Conservation (phyloP, 2,797 vertebrate species). For the Sphenodon punctatus region DNA sequence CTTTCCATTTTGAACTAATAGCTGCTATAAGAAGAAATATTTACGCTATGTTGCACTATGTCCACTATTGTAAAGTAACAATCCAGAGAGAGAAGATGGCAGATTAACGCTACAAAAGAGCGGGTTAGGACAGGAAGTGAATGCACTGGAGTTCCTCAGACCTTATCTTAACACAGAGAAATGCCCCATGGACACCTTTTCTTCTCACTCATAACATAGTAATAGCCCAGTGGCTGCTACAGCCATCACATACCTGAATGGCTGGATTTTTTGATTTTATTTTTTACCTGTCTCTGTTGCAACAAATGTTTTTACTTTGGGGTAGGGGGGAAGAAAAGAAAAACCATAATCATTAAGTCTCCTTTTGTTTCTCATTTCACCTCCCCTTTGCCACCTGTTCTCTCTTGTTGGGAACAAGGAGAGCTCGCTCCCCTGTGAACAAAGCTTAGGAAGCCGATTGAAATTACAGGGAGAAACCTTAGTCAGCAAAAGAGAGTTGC, state of each 20-base stretch:
- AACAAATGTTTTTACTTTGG: not conserved
- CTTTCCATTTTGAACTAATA: rapidly evolving
- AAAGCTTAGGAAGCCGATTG: no score
- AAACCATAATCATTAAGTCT: not conserved
- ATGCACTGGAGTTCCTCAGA: not conserved
- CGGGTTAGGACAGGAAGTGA: not conserved
- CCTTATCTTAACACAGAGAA: not conserved
- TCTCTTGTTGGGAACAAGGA: not conserved
- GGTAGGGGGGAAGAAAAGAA: no score
- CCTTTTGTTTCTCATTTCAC: not conserved
- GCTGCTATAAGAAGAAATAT: not conserved
- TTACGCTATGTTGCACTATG: not conserved
- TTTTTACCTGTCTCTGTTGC: not conserved
- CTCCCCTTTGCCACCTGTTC: rapidly evolving
- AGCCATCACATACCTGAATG: not conserved
- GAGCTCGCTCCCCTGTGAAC: not conserved
- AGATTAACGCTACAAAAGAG: not conserved
- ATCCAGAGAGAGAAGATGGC: not conserved
- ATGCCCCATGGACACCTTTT: not conserved
- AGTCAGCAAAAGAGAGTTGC: not conserved
- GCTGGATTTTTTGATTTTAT: no score
- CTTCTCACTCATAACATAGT: not conserved
- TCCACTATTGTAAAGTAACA: not conserved
- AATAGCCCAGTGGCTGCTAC: not conserved
- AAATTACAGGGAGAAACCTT: not conserved